Evolutionary conservation across 2,113 vertebrate species (phyloP), one percentile per base, ranked within the genome.

Genomic region (Echinops telfairi): DNA sequence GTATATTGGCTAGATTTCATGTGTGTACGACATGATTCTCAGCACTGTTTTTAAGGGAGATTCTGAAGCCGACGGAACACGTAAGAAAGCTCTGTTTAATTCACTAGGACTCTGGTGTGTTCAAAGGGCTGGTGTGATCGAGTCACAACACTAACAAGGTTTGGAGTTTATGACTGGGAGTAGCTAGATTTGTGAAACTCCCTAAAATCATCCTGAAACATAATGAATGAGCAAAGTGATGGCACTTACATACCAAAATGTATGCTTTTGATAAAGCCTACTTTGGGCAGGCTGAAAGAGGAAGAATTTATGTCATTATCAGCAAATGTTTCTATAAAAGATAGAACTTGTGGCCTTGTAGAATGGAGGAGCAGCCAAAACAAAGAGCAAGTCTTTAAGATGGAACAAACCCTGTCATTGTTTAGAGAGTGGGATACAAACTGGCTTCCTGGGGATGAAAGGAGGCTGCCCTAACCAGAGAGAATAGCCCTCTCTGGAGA

Each of bases 81-180:
- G 85, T 89, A 80, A 87, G 57, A 70, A 73, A 79, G 20, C 47
- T 10, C 58, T 86, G 79, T 92, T 84, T 90, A 60, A 89, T 83
- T 86, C 68, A 31, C 40, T 78, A 78, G 78, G 82, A 64, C 38
- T 86, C 12, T 73, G 22, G 12, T 53, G 0, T 94, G 29, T 58
- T 90, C 60, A 82, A 82, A 95, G 29, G 79, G 92, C 85, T 68
- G 40, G 20, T 71, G 64, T 92, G 22, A 38, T 83, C 47, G 36
- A 89, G 57, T 90, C 33, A 73, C 12, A 70, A 3, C 29, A 82
- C 25, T 77, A 17, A 82, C 79, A 86, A 83, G 5, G 19, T 38
- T 38, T 76, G 64, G 31, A 75, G 75, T 47, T 64, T 78, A 22
- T 73, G 43, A 11, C 38, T 90, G 27, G 40, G n/a, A n/a, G 27